Evolutionary conservation across 2,888 invertebrate species (phyloP), one percentile per base, ranked within the genome.

Genomic region (Camptogramma bilineatum): DNA sequence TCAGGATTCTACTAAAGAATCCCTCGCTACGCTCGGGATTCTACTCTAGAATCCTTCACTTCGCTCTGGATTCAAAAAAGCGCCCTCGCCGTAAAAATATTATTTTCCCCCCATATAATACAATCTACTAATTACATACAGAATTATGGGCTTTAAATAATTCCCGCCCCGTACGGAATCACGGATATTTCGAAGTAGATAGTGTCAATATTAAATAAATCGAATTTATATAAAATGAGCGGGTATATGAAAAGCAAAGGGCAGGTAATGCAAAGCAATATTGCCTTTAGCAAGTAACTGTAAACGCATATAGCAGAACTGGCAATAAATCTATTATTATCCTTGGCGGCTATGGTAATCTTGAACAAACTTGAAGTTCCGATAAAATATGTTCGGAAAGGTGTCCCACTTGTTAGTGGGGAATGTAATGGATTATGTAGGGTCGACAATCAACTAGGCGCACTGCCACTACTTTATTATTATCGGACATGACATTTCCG

Each of bases 321-420:
- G 24, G 54, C 47, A 67, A 67, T 70, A 65, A 69, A 69, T 72
- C 65, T 61, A 61, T 65, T 65, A 65, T 56, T 57, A 65, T 53
- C 65, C 52, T 42, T 64, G 53, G 59, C 56, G 13, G 47, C 60
- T 53, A 64, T 57, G 60, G 53, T 63, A 59, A 69, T 67, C 65
- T 67, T 65, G 52, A 64, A 60, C 64, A 62, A 58, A 63, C 62
- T 66, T 66, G 66, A 70, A 58, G 65, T 52, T 66, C 34, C 31
- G 64, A 62, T 74, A 71, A 77, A 74, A 67, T 77, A 72, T 77
- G 77, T 72, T 77, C 70, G 66, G 72, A 78, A 75, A 78, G 76
- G 69, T 72, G 74, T 75, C 76, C 67, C 73, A 76, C 73, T 71
- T 73, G 75, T 71, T 72, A 69, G 59, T 70, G 66, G 64, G 72